A percentile compares a stretch with the other conserved stretches of the same genome.
Evolutionary conservation across 2,797 vertebrate species (phyloP).

Genomic region (Epinephelus awoara): DNA sequence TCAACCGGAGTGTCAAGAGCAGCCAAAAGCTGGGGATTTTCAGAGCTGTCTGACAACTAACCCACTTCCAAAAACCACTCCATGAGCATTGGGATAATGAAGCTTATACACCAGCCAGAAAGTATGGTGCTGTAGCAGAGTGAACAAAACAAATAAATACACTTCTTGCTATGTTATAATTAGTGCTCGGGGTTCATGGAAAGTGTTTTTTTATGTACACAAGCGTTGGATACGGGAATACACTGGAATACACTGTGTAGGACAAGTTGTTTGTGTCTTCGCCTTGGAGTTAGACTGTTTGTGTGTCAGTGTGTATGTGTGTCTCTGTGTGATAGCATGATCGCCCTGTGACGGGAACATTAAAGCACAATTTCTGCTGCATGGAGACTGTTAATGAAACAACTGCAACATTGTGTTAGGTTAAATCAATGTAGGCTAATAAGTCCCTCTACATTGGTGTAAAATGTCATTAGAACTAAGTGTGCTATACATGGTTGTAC

Average conservation of each 20-base stretch:
- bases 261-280: slow-evolving; percentile 86
- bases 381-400: background rate
- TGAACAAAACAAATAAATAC: slow-evolving; percentile 67
- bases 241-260: slow-evolving; percentile 81
- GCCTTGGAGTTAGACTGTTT: slow-evolving; percentile 75
- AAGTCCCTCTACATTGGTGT: background rate
- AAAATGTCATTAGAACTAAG: background rate
- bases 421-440: background rate
- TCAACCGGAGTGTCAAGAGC: slow-evolving; percentile 94
- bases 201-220: slow-evolving; percentile 85
- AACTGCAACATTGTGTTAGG: background rate
- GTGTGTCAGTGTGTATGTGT: slow-evolving; percentile 4
- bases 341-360: background rate
- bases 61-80: slow-evolving; percentile 90
- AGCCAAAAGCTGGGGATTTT: slow-evolving; percentile 92
- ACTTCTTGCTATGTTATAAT: slow-evolving; percentile 89
- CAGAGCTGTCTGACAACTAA: slow-evolving; percentile 90
- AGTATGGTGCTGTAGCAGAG: slow-evolving; percentile 56
- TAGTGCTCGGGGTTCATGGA: slow-evolving; percentile 88
- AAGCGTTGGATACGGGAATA: slow-evolving; percentile 86
- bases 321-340: slow-evolving; percentile 1
- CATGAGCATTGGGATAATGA: slow-evolving; percentile 91
- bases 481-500: background rate
- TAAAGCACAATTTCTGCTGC: background rate
- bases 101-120: slow-evolving; percentile 84